Conservation (phyloP, 2,888 invertebrate genomes). For the Iselma pallidipennis region DNA sequence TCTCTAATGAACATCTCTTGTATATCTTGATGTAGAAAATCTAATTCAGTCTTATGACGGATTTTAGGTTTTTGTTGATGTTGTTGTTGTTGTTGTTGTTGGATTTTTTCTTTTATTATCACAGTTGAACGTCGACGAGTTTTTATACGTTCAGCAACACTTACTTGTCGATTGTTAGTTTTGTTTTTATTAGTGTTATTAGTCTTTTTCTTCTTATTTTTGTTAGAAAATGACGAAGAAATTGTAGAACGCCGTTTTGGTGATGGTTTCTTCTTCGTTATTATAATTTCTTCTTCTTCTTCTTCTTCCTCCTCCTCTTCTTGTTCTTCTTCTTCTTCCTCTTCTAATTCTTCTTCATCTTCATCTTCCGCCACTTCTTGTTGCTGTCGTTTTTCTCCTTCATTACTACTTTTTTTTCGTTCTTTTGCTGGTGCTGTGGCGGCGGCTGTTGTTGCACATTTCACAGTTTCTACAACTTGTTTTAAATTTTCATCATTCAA, state of each 20-base stretch:
- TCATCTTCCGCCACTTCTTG: slow-evolving; percentile 16
- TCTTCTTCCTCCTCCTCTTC: slow-evolving; percentile 35
- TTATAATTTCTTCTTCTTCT: slow-evolving; percentile 36
- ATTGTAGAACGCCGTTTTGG: neutral
- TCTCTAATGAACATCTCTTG: slow-evolving; percentile 71
- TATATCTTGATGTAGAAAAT: slow-evolving; percentile 69
- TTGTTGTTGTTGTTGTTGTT: slow-evolving; percentile 13
- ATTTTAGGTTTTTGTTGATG: slow-evolving; percentile 41
- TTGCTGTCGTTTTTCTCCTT: slow-evolving; percentile 11
- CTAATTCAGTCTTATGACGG: slow-evolving; percentile 59
- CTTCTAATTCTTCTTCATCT: slow-evolving; percentile 9
- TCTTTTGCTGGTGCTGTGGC: neutral
- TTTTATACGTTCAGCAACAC: slow-evolving; percentile 39
- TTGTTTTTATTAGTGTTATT: neutral
- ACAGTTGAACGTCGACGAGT: slow-evolving; percentile 25
- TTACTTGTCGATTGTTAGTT: too few species aligned
- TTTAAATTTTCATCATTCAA: slow-evolving; percentile 20
- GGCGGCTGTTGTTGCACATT: neutral
- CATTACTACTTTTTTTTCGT: slow-evolving; percentile 15
- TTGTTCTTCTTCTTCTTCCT: slow-evolving; percentile 25
- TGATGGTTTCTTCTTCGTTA: neutral
- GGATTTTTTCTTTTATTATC: slow-evolving; percentile 12
- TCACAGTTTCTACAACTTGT: slow-evolving; percentile 16
- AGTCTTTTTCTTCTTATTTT: neutral
- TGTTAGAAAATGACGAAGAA: neutral